Percentiles rank a stretch among this genome's conserved stretches.
phyloP scores from a whole-genome alignment of 2,888 invertebrate genomes.

The Apodemia mormo region DNA sequence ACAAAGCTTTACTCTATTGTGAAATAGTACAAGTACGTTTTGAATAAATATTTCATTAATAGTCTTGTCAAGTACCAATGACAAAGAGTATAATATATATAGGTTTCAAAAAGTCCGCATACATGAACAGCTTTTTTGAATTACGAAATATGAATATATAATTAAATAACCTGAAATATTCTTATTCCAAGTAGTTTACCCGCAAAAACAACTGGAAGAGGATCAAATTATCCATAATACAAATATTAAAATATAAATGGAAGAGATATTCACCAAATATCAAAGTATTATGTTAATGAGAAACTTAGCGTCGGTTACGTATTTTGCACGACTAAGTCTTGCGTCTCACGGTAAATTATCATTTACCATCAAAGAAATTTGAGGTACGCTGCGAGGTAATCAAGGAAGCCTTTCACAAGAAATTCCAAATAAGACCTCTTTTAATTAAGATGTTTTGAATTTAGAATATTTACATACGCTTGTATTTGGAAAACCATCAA shows the following conservation, averaged over 20 bases:
- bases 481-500: background rate
- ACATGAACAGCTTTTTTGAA: too few relatives aligned
- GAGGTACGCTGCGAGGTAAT: slow-evolving; percentile 17
- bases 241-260: slow-evolving; percentile 18
- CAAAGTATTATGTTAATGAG: slow-evolving; percentile 16
- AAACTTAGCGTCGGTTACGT: slow-evolving; percentile 16
- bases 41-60: too few relatives aligned
- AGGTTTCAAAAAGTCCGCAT: too few relatives aligned
- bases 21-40: too few relatives aligned
- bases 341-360: slow-evolving; percentile 18
- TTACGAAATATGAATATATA: too few relatives aligned
- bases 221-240: slow-evolving; percentile 7
- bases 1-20: too few relatives aligned
- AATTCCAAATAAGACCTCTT: slow-evolving; percentile 15
- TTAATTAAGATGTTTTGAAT: slow-evolving; percentile 16
- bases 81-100: too few relatives aligned
- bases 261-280: background rate
- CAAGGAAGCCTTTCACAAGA: slow-evolving; percentile 16
- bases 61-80: too few relatives aligned
- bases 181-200: background rate
- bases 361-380: slow-evolving; percentile 19
- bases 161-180: background rate
- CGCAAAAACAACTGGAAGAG: background rate
- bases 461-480: slow-evolving; percentile 11
- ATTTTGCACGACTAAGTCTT: slow-evolving; percentile 14